These are phyloP conservation scores for Lytechinus variegatus DNA, from an alignment of 35 echinoderm and acorn worm genomes.

Conservation along the genomic window DNA sequence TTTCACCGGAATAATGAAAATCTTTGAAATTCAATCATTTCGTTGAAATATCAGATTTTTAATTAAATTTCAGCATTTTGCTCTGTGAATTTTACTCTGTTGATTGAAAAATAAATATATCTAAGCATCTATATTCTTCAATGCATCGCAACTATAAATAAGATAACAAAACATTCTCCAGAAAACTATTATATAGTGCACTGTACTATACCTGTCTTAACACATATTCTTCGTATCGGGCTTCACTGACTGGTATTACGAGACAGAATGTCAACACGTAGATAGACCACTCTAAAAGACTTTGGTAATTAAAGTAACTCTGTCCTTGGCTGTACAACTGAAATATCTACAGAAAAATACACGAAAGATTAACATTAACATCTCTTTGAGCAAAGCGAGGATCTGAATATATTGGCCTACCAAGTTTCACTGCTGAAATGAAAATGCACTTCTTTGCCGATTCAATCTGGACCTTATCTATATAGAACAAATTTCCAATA, in stretches of 20 bases:
- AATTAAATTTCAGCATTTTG: no score
- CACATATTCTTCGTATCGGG: not conserved
- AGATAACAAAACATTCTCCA: no score
- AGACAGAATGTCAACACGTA: not conserved
- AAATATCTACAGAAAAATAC: not conserved
- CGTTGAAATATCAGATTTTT: no score
- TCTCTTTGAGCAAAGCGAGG: not conserved
- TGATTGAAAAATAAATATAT: no score
- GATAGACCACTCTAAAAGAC: conserved; percentile 15
- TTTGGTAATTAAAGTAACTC: not conserved
- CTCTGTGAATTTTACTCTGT: no score
- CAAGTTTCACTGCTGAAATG: not conserved
- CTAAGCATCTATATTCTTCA: no score
- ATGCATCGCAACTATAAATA: no score
- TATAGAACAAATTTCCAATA: no score
- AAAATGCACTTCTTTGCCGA: not conserved
- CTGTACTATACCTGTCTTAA: not conserved
- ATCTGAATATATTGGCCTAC: not conserved
- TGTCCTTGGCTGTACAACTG: not conserved
- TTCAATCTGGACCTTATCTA: no score
- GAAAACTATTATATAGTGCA: no score
- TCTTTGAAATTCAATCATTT: no score
- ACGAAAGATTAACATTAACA: not conserved
- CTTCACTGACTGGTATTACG: not conserved
- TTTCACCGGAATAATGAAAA: no score